Percentiles rank a stretch among this genome's conserved stretches.
Conservation (phyloP, 2,797 vertebrate genomes). For the Gorsachius magnificus region DNA sequence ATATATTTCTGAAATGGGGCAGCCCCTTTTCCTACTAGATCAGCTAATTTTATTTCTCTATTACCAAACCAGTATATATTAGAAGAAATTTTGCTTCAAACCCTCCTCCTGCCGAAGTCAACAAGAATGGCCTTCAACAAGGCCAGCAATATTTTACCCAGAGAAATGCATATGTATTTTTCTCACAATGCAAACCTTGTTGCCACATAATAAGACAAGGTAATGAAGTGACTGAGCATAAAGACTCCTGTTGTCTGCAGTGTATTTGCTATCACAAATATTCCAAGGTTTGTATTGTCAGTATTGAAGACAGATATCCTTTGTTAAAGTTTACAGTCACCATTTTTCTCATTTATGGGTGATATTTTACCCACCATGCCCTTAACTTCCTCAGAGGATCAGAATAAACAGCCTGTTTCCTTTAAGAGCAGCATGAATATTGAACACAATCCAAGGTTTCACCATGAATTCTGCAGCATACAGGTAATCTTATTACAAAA, state of each 20-base stretch:
- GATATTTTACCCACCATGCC: neutral
- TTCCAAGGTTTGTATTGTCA: neutral
- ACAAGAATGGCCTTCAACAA: neutral
- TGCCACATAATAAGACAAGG: neutral
- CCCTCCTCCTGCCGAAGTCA: neutral
- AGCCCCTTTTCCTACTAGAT: neutral
- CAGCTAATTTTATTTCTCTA: neutral
- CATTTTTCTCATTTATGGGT: conserved; percentile 16
- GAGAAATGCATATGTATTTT: neutral
- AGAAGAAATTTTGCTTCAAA: neutral
- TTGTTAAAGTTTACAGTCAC: conserved; percentile 8
- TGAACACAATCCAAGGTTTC: neutral
- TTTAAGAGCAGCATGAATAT: neutral
- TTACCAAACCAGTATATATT: neutral
- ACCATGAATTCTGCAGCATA: neutral
- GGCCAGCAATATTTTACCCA: neutral
- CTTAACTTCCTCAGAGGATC: neutral
- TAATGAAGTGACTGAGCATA: neutral
- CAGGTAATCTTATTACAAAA: neutral
- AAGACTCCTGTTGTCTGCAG: neutral
- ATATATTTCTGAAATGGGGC: neutral
- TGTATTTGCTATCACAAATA: neutral
- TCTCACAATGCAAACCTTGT: neutral
- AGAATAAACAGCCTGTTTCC: neutral
- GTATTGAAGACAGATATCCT: conserved; percentile 11